These are phyloP conservation scores for Perizoma flavofasciatum DNA, from an alignment of 2,888 invertebrate species.

Conservation along the genomic window DNA sequence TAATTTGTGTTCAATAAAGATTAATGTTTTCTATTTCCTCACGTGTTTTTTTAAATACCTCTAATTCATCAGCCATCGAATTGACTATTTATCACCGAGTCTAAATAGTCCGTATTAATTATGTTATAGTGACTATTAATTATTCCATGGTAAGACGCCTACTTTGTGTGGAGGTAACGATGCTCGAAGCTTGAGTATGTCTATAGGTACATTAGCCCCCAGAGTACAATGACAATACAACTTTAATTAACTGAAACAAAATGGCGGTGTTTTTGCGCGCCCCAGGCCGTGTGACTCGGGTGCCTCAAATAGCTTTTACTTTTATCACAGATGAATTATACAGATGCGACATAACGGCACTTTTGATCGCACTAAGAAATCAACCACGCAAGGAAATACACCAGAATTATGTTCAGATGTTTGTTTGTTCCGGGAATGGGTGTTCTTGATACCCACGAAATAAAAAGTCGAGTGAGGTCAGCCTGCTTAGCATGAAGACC, in stretches of 20 bases:
- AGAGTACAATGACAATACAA: slow-evolving; percentile 45
- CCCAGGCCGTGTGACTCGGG: slow-evolving; percentile 29
- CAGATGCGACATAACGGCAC: neutral
- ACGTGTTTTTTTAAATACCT: too few relatives aligned
- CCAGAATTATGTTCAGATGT: too few relatives aligned
- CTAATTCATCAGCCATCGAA: too few relatives aligned
- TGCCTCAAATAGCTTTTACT: slow-evolving; percentile 46
- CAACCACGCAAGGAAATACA: too few relatives aligned
- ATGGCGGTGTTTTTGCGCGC: slow-evolving; percentile 46
- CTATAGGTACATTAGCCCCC: slow-evolving; percentile 44
- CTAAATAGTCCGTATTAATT: neutral
- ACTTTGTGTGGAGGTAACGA: slow-evolving; percentile 21
- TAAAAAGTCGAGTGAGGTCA: too few relatives aligned
- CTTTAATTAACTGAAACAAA: slow-evolving; percentile 57
- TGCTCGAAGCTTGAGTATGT: slow-evolving; percentile 20
- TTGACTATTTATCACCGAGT: too few relatives aligned
- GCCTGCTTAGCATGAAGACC: too few relatives aligned
- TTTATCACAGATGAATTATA: slow-evolving; percentile 22
- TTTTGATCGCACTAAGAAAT: neutral
- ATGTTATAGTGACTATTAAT: slow-evolving; percentile 9
- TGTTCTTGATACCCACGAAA: too few relatives aligned
- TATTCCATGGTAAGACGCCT: slow-evolving; percentile 22
- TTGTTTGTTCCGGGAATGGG: too few relatives aligned
- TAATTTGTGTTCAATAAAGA: too few relatives aligned
- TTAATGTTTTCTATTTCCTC: too few relatives aligned